Evolutionary conservation across 2,797 vertebrate genomes (phyloP).

Genomic region (Rhynchotus rufescens): DNA sequence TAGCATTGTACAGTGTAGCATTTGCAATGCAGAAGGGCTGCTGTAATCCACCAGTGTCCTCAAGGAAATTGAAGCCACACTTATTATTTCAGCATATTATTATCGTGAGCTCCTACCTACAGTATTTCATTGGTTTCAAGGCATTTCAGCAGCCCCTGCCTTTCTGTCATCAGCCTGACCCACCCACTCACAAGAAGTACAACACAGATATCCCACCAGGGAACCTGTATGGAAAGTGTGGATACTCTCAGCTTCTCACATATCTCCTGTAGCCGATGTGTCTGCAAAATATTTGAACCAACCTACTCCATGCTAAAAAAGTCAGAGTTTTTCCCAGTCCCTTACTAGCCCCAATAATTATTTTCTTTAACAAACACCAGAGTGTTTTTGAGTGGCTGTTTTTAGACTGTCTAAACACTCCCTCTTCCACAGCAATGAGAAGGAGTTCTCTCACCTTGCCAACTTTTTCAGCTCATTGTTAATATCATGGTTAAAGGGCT

Average conservation of each 20-base stretch:
- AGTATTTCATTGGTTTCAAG: not conserved
- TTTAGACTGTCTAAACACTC: not conserved
- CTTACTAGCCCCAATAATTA: not conserved
- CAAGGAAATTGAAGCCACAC: not conserved
- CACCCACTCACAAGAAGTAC: not conserved
- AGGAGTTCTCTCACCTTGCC: conserved; percentile 78
- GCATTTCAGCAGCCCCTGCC: not conserved
- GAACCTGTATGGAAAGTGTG: not conserved
- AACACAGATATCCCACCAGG: not conserved
- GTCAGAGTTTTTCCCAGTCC: not conserved
- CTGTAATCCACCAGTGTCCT: not conserved
- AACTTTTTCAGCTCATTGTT: conserved; percentile 88
- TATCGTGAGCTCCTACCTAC: not conserved
- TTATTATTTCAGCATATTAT: not conserved
- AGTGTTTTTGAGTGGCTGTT: not conserved
- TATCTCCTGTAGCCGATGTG: not conserved
- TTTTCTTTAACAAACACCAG: not conserved
- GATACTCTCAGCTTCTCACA: not conserved
- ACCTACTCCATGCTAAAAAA: not conserved
- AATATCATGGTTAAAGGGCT: conserved; percentile 90
- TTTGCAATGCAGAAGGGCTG: not conserved
- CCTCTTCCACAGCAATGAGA: not conserved
- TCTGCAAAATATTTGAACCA: not conserved
- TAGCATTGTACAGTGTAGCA: not conserved
- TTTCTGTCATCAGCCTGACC: not conserved